A percentile compares a stretch with the other conserved stretches of the same genome.
Conservation (phyloP, 2,888 invertebrate species). For the Synergus japonicus region DNA sequence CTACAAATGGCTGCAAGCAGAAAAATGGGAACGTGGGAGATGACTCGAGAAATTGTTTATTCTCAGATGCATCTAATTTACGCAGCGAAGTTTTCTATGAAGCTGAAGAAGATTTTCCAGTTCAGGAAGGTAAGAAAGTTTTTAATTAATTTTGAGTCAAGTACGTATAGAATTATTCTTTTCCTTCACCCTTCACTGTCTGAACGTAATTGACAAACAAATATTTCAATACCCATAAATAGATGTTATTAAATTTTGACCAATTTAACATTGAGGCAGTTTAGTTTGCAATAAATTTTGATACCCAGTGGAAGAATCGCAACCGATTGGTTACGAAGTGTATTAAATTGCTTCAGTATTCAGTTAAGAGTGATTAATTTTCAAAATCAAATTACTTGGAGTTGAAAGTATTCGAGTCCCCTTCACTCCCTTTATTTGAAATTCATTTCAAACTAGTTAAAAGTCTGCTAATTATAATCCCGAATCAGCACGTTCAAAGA, state of each 20-base stretch:
- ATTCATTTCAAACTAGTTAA: neutral
- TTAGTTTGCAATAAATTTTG: too few species aligned
- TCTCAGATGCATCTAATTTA: slow-evolving; percentile 44
- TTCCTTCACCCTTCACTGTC: neutral
- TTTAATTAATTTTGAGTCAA: neutral
- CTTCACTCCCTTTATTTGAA: neutral
- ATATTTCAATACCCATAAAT: too few species aligned
- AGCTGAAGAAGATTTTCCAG: slow-evolving; percentile 46
- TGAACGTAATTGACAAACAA: neutral
- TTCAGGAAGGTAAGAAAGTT: neutral
- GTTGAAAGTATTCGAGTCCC: neutral
- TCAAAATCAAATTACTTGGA: neutral
- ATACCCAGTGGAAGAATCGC: too few species aligned
- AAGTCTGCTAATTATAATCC: neutral
- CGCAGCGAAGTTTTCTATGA: slow-evolving; percentile 55
- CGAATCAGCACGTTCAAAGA: neutral
- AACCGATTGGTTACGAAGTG: too few species aligned
- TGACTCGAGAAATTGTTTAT: slow-evolving; percentile 15
- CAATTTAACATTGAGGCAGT: too few species aligned
- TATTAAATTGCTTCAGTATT: too few species aligned
- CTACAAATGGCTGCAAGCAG: neutral
- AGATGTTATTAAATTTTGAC: too few species aligned
- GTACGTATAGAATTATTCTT: neutral
- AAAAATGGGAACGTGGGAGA: slow-evolving; percentile 17
- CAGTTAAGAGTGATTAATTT: too few species aligned